Evolutionary conservation across 2,797 vertebrate species (phyloP), one percentile per base, ranked within the genome.

Genomic region (Ciconia nigra): DNA sequence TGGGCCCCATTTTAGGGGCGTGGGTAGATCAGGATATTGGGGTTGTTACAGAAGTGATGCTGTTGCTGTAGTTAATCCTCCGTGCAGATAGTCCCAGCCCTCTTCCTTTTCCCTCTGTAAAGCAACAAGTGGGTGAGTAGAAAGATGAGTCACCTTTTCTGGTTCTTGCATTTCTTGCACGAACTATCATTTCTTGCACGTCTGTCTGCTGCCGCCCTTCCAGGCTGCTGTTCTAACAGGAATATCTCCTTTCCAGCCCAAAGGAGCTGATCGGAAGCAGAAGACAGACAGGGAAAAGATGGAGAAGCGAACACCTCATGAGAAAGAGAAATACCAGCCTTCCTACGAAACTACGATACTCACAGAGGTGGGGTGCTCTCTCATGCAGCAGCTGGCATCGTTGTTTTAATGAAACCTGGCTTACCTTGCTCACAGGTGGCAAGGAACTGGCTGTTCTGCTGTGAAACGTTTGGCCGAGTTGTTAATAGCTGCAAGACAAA

Each of bases 211-310:
- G 46, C 22, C 15, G 9, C 70, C 24, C 21, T 33, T 46, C 69
- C 25, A 2, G 4, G 5, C 67, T 24, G 46, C 31, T 29, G 21
- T 15, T 57, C n/a, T 94, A 80, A 97, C 59, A 6, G 83, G 77
- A 73, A 3, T 77, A 24, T 94, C 78, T 96, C 58, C 35, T 35
- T 97, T 95, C 59, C 80, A 98, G 98, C 98, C 98, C 94, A 98
- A 98, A 96, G 98, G 98, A 90, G 98, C 98, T 6, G 98, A 98
- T 83, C 96, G 98, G 93, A 98, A 98, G 91, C 98, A 98, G 95
- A 98, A 98, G 94, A 98, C 98, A 0, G 98, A 98, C 77, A 96
- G 98, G 73, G 98, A 98, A 31, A 98, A 98, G 97, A 98, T 98
- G 98, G 98, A 98, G 93, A 98, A 98, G 96, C 87, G 98, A 62